Evolutionary conservation across 2,888 invertebrate genomes (phyloP).

Genomic region (Napeogenes inachia): DNA sequence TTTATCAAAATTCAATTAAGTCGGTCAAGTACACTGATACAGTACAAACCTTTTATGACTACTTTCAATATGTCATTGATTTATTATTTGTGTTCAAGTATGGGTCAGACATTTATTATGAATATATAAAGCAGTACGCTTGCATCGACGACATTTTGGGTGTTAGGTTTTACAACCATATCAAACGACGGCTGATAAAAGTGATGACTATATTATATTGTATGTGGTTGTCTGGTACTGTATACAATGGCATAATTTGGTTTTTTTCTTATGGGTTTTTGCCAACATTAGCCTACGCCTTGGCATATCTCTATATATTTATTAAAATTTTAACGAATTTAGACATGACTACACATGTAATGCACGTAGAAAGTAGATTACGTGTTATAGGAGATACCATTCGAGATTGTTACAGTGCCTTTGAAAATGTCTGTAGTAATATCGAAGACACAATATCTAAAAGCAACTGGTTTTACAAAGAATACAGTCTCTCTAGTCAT

Average conservation of each 20-base stretch:
- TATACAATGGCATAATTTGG: slow-evolving; percentile 49
- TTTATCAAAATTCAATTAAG: slow-evolving; percentile 36
- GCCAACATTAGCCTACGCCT: slow-evolving; percentile 39
- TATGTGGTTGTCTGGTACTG: slow-evolving; percentile 44
- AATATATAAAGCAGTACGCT: slow-evolving; percentile 52
- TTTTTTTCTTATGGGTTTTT: slow-evolving; percentile 40
- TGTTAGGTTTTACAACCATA: slow-evolving; percentile 34
- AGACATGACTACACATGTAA: slow-evolving; percentile 52
- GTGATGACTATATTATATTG: slow-evolving; percentile 37
- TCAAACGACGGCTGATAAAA: slow-evolving; percentile 41
- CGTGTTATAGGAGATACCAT: slow-evolving; percentile 44
- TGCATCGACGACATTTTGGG: slow-evolving; percentile 50
- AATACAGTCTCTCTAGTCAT: neutral
- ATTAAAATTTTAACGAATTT: slow-evolving; percentile 57
- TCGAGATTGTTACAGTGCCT: slow-evolving; percentile 37
- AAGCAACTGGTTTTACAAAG: slow-evolving; percentile 43
- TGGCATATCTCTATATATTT: slow-evolving; percentile 50
- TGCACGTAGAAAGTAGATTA: slow-evolving; percentile 51
- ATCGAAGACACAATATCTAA: slow-evolving; percentile 37
- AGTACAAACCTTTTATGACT: slow-evolving; percentile 51
- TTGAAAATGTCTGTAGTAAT: slow-evolving; percentile 27
- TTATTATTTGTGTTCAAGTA: slow-evolving; percentile 51
- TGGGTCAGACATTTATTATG: slow-evolving; percentile 43
- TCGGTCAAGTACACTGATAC: slow-evolving; percentile 54
- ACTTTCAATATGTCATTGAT: slow-evolving; percentile 52